phyloP scores from a whole-genome alignment of 1,140 invertebrate species.

The Parapsyche elsis region DNA sequence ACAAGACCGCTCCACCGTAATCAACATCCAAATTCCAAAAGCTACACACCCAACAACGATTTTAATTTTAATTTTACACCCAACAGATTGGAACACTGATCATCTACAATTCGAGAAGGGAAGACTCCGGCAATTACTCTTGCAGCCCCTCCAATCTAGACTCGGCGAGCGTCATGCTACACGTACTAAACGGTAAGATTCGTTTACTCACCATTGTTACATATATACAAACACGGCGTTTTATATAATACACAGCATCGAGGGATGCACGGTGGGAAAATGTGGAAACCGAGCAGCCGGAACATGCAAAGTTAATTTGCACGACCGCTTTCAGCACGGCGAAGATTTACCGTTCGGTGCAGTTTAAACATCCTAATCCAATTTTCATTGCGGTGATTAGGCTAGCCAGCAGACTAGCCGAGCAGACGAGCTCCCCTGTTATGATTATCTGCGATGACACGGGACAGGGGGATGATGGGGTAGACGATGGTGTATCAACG shows the following conservation, averaged over 20 bases:
- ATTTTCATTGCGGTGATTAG: constrained; percentile 30
- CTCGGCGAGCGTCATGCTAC: constrained; percentile 81
- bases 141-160: constrained; percentile 86
- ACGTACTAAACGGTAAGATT: constrained; percentile 85
- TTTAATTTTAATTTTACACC: constrained; percentile 20
- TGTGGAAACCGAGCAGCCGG: neutral
- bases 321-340: neutral
- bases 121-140: constrained; percentile 86
- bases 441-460: neutral
- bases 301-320: constrained; percentile 26
- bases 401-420: neutral
- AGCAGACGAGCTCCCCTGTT: neutral
- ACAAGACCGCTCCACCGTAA: too few species aligned
- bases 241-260: too few species aligned
- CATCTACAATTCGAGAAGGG: constrained; percentile 78
- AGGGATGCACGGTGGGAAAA: neutral
- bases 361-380: constrained; percentile 23
- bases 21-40: too few species aligned
- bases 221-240: too few species aligned
- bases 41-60: too few species aligned
- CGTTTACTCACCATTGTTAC: too few species aligned
- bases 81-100: constrained; percentile 63
- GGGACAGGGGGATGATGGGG: neutral
- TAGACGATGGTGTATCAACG: neutral
- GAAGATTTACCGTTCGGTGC: neutral